Conservation (phyloP, 2,888 invertebrate genomes). For the Formica aserva region DNA sequence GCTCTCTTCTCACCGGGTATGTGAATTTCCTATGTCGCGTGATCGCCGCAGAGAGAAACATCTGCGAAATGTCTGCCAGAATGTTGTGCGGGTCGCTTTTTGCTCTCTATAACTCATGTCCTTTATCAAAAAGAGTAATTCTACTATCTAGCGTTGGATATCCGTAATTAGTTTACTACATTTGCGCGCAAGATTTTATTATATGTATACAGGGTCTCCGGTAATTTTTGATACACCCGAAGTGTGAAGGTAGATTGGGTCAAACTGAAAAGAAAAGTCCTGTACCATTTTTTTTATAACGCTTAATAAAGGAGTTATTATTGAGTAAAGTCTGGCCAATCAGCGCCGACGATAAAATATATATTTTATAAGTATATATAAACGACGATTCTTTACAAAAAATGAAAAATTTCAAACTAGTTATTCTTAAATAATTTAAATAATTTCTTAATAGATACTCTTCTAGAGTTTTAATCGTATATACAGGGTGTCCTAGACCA, state of each 20-base stretch:
- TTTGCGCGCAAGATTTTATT: slow-evolving; percentile 40
- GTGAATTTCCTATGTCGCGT: slow-evolving; percentile 49
- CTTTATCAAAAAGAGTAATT: slow-evolving; percentile 39
- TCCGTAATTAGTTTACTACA: slow-evolving; percentile 48
- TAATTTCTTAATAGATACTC: not conserved
- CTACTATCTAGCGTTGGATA: slow-evolving; percentile 32
- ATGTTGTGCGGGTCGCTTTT: slow-evolving; percentile 37
- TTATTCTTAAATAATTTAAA: not conserved
- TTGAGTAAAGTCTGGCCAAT: too few relatives aligned
- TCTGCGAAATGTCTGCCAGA: slow-evolving; percentile 47
- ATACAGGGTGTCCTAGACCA: too few relatives aligned
- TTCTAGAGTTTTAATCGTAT: not conserved
- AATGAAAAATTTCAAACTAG: not conserved
- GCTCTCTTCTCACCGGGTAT: slow-evolving; percentile 17
- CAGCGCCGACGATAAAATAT: not conserved
- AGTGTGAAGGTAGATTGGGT: too few relatives aligned
- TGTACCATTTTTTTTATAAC: too few relatives aligned
- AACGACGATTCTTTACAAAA: not conserved
- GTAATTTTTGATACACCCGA: too few relatives aligned
- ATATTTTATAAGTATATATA: not conserved
- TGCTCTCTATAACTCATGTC: slow-evolving; percentile 49
- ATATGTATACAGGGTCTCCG: not conserved
- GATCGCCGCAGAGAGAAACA: slow-evolving; percentile 45
- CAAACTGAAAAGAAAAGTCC: too few relatives aligned
- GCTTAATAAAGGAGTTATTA: too few relatives aligned